phyloP scores from a whole-genome alignment of 30 jellyfish, hydroid and myxozoan genomes.

The Pelagia noctiluca region DNA sequence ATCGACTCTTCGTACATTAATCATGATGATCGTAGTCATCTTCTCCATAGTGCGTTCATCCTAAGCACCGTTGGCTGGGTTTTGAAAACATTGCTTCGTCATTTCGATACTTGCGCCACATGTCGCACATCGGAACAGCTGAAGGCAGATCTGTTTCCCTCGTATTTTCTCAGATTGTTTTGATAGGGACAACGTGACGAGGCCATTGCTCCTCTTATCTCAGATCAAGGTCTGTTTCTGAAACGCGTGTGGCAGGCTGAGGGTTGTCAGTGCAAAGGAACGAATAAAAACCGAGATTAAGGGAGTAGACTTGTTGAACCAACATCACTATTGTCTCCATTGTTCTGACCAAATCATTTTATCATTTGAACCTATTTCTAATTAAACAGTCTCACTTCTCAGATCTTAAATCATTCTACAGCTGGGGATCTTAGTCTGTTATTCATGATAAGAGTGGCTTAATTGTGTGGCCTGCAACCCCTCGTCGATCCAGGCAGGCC shows the following conservation, averaged over 20 bases:
- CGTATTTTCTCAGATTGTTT: background rate
- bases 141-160: conserved; percentile 34
- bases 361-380: no score
- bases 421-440: no score
- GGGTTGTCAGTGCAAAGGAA: background rate
- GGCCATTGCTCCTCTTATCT: background rate
- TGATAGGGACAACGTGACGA: conserved; percentile 2
- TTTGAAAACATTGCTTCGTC: conserved; percentile 17
- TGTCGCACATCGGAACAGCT: conserved; percentile 70
- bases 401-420: no score
- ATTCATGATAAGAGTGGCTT: no score
- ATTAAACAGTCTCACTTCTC: no score
- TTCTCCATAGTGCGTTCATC: conserved; percentile 44
- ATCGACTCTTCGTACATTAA: conserved; percentile 67
- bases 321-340: no score
- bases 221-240: background rate
- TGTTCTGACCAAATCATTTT: no score
- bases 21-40: conserved; percentile 63
- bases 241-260: no score
- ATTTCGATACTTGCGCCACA: conserved; percentile 49
- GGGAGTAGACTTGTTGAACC: conserved; percentile 6
- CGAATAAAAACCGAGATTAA: background rate
- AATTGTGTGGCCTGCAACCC: no score
- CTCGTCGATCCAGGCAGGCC: no score
- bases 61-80: conserved; percentile 17